Conservation (phyloP, 2,888 invertebrate species). For the Hirtodrosophila confusa region DNA sequence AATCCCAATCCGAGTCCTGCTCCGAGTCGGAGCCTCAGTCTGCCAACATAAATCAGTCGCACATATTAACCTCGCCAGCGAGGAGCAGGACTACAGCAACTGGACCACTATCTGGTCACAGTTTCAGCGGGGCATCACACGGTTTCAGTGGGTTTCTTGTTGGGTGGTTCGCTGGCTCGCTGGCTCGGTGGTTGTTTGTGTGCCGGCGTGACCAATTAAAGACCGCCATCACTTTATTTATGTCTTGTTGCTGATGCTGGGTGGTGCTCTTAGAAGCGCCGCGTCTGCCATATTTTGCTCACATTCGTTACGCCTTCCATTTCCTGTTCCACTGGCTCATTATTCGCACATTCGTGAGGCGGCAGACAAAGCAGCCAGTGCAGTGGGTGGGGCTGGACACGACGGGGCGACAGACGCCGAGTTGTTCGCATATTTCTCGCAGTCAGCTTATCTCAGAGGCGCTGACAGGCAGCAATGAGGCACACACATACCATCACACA, state of each 20-base stretch:
- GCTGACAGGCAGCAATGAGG: constrained; percentile 74
- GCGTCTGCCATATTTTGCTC: constrained; percentile 41
- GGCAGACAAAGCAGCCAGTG: constrained; percentile 1
- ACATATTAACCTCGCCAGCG: constrained; percentile 70
- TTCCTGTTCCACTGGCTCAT: constrained; percentile 54
- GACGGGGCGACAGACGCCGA: constrained; percentile 25
- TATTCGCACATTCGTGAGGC: constrained; percentile 73
- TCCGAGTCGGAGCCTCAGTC: constrained; percentile 18
- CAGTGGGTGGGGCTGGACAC: background rate
- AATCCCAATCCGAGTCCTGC: background rate
- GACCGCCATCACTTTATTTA: constrained; percentile 70
- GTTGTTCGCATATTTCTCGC: constrained; percentile 69
- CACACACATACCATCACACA: constrained; percentile 28
- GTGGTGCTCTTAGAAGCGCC: constrained; percentile 11
- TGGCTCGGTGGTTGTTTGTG: constrained; percentile 28
- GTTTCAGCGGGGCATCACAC: constrained; percentile 37
- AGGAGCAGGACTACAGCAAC: background rate
- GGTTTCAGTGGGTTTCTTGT: constrained; percentile 2
- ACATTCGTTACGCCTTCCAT: constrained; percentile 66
- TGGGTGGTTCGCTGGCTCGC: background rate
- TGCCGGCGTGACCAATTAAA: constrained; percentile 76
- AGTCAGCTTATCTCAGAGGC: constrained; percentile 76
- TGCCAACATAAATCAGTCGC: constrained; percentile 72
- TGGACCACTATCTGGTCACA: constrained; percentile 48
- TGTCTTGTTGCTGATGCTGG: constrained; percentile 45